These are phyloP conservation scores for Lepidonotus clava DNA, from an alignment of 2,888 invertebrate species.

Conservation along the genomic window DNA sequence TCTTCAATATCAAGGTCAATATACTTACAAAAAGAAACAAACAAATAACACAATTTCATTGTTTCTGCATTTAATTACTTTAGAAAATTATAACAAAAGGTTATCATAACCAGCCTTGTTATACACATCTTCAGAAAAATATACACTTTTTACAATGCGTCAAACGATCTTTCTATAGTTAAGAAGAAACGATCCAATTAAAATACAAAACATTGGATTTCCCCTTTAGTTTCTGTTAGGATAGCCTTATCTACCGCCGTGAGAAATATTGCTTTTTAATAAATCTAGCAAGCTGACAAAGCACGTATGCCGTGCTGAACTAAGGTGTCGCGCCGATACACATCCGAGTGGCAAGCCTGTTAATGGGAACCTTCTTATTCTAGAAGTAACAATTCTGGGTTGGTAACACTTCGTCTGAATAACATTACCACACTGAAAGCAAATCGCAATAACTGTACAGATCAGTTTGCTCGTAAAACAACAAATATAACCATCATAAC, in stretches of 20 bases:
- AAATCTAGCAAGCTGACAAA: slow-evolving; percentile 28
- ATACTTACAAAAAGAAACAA: neutral
- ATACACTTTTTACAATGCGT: slow-evolving; percentile 49
- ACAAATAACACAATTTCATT: slow-evolving; percentile 26
- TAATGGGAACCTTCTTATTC: neutral
- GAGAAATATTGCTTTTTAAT: slow-evolving; percentile 45
- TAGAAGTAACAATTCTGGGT: neutral
- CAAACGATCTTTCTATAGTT: slow-evolving; percentile 45
- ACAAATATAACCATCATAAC: slow-evolving; percentile 6
- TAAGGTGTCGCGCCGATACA: neutral
- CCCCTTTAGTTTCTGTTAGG: slow-evolving; percentile 16
- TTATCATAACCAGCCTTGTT: slow-evolving; percentile 41
- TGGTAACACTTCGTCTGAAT: neutral
- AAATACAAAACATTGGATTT: slow-evolving; percentile 37
- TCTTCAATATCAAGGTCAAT: too few species aligned
- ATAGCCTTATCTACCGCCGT: slow-evolving; percentile 20
- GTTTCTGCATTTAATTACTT: slow-evolving; percentile 44
- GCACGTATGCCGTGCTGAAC: slow-evolving; percentile 29
- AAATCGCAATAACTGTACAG: slow-evolving; percentile 3
- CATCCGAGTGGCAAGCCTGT: slow-evolving; percentile 41
- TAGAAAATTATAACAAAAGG: slow-evolving; percentile 48
- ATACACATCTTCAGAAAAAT: slow-evolving; percentile 50
- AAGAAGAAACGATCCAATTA: slow-evolving; percentile 42
- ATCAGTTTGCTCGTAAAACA: slow-evolving; percentile 13
- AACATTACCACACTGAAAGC: slow-evolving; percentile 18